Base-by-base conservation (phyloP, 2,797 vertebrate genomes). In the Xenentodon cancila region DNA sequence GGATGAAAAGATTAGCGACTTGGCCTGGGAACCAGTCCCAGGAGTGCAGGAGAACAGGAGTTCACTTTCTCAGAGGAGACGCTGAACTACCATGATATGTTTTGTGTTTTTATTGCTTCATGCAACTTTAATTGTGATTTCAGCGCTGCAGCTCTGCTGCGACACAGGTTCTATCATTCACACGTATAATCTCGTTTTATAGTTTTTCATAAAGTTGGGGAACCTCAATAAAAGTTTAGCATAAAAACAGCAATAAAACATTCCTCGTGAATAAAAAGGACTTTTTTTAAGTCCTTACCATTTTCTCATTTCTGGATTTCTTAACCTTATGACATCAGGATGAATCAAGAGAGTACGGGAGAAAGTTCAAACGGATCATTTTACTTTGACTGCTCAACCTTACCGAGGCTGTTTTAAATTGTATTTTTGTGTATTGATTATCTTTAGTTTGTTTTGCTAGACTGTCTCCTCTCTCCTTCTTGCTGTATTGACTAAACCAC, bases 1-100 rank as follows among this genome's bases (percentile, higher is more conserved):
- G 74, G 81, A 80, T 71, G 80, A 85, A 71, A 59, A 81, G 84
- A 88, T 89, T 88, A 87, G 72, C 32, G 50, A 61, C 74, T 48
- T 50, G 71, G 50, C 75, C 76, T 59, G 62, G 75, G 72, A 85
- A 70, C 53, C 56, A 46, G 42, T 81, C 72, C 75, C 25, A 25
- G 25, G 53, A 49, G 54, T 60, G 65, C 63, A 30, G 48, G 56
- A 73, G 62, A 44, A 42, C 58, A 55, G 50, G 49, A 45, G 54
- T 61, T 19, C 54, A 64, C 64, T 79, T 67, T 68, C 53, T 70
- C 59, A 71, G 62, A 71, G 30, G 57, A 66, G 40, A 66, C 40
- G 61, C 53, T 30, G 19, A 59, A 59, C 19, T 22, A 40, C 57
- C 34, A 48, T 13, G 20, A 25, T 7, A 50, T 49, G 37, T 17